Evolutionary conservation across 2,888 invertebrate species (phyloP).

Genomic region (Limnephilus rhombicus): DNA sequence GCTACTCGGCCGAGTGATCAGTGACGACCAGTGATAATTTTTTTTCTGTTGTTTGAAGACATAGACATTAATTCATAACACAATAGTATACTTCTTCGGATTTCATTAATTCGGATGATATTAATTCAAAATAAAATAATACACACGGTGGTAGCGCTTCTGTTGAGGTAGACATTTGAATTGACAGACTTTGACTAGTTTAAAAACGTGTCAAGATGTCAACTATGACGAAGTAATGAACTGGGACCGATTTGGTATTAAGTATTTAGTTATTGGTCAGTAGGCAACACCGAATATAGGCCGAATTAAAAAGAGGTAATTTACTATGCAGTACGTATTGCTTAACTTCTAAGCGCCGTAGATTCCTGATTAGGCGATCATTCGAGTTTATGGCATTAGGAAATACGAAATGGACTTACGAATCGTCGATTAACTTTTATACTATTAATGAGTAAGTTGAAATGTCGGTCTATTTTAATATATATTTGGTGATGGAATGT

Average conservation of each 20-base stretch:
- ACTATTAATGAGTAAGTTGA: not conserved
- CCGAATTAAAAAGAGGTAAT: not conserved
- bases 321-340: not conserved
- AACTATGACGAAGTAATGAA: not conserved
- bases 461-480: not conserved
- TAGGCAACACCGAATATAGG: constrained; percentile 19
- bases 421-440: not conserved
- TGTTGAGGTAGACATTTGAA: not conserved
- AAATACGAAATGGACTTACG: not conserved
- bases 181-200: not conserved
- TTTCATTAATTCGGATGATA: no score
- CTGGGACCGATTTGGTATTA: not conserved
- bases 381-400: not conserved
- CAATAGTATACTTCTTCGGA: not conserved
- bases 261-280: constrained; percentile 14
- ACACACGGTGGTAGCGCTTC: not conserved
- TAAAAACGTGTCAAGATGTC: not conserved
- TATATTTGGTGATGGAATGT: not conserved
- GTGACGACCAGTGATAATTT: no score
- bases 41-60: no score
- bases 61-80: not conserved
- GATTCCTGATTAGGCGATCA: not conserved
- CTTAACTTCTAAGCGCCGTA: not conserved
- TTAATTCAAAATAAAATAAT: not conserved
- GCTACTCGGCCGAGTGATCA: no score